Evolutionary conservation across 2,888 invertebrate species (phyloP).

Genomic region (Nemotelus nigrinus): DNA sequence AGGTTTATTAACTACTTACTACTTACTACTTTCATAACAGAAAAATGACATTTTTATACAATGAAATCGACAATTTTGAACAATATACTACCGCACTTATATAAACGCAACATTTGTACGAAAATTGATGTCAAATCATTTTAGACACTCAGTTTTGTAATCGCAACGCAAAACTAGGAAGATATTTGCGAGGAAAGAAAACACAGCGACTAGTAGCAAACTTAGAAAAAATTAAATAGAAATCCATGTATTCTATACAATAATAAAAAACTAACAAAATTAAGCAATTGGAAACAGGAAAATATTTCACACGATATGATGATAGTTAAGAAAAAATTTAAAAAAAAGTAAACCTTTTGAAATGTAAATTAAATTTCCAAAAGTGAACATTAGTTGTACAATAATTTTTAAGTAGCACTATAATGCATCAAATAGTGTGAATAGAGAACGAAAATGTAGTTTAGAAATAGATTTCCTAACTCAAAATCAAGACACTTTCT

Average conservation of each 20-base stretch:
- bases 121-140: background rate
- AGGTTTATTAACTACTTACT: background rate
- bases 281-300: slow-evolving; percentile 29
- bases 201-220: background rate
- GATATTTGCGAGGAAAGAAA: background rate
- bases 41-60: background rate
- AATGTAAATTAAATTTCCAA: too few species aligned
- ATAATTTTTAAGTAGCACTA: too few species aligned
- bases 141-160: too few species aligned
- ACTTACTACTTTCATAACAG: background rate
- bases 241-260: background rate
- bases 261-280: slow-evolving; percentile 1
- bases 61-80: background rate
- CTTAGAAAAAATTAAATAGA: background rate
- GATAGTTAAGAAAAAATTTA: background rate
- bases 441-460: too few species aligned
- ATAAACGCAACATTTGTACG: background rate
- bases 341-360: too few species aligned
- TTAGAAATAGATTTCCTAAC: too few species aligned
- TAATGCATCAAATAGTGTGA: too few species aligned
- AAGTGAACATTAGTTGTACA: too few species aligned
- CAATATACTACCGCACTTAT: background rate
- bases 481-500: too few species aligned
- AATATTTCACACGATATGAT: background rate
- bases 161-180: background rate